Percentiles rank a stretch among this genome's conserved stretches.
These are phyloP conservation scores for Hypomecis punctinalis DNA, from an alignment of 2,888 invertebrate genomes.

Conservation along the genomic window DNA sequence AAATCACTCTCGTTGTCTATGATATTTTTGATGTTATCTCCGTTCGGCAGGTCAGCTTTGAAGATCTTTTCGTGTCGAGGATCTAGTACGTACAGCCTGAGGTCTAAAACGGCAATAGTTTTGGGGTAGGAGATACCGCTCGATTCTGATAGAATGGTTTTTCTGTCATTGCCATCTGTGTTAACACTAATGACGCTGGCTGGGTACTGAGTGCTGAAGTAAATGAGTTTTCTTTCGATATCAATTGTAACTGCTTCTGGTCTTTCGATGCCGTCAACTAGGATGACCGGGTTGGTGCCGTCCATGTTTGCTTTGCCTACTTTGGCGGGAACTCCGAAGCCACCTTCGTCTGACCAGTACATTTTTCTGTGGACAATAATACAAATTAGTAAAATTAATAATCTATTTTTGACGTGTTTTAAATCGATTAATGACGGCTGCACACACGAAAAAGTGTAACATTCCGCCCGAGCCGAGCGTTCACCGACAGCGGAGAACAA, in stretches of 20 bases:
- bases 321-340: slow-evolving; percentile 94
- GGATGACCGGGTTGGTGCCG: slow-evolving; percentile 90
- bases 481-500: too few relatives aligned
- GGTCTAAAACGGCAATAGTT: slow-evolving; percentile 92
- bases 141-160: slow-evolving; percentile 87
- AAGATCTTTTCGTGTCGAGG: slow-evolving; percentile 95
- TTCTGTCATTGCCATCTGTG: slow-evolving; percentile 89
- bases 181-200: slow-evolving; percentile 89
- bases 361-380: slow-evolving; percentile 85
- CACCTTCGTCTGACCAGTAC: slow-evolving; percentile 99
- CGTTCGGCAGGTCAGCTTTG: slow-evolving; percentile 92
- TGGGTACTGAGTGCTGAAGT: slow-evolving; percentile 93
- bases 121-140: slow-evolving; percentile 92
- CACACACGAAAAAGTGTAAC: too few relatives aligned
- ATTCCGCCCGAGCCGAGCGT: too few relatives aligned
- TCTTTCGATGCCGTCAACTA: slow-evolving; percentile 88
- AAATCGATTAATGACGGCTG: too few relatives aligned
- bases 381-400: neutral
- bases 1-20: slow-evolving; percentile 95
- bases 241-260: slow-evolving; percentile 96
- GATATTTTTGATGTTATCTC: slow-evolving; percentile 90
- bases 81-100: slow-evolving; percentile 94
- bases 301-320: slow-evolving; percentile 97
- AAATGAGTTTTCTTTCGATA: slow-evolving; percentile 91
- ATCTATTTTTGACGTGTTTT: too few relatives aligned